Conservation (phyloP, 2,888 invertebrate genomes). For the Synergus laeviventris region DNA sequence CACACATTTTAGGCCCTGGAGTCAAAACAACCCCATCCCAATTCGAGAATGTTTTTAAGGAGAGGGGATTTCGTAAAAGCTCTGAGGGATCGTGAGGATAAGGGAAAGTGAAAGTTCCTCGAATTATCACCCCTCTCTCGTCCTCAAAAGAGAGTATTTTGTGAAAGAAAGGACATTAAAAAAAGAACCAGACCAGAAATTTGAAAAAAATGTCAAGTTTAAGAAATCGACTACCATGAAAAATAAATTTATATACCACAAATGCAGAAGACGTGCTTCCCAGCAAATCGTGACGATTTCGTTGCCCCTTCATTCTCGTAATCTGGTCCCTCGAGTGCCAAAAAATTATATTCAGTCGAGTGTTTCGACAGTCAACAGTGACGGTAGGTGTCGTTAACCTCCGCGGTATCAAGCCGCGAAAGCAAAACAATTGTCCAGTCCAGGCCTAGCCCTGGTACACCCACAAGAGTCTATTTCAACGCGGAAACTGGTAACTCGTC, state of each 20-base stretch:
- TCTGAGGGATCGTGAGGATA: too few relatives aligned
- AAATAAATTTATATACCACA: not conserved
- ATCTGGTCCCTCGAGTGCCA: conserved; percentile 57
- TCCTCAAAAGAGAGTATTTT: too few relatives aligned
- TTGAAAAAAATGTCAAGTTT: too few relatives aligned
- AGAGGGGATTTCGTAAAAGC: too few relatives aligned
- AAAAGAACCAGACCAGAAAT: too few relatives aligned
- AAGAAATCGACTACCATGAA: too few relatives aligned
- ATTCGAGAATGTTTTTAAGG: too few relatives aligned
- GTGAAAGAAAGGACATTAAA: too few relatives aligned
- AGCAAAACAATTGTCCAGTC: conserved; percentile 68
- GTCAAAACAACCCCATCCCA: too few relatives aligned
- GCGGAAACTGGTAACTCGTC: conserved; percentile 30
- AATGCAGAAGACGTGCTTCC: not conserved
- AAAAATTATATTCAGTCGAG: conserved; percentile 69
- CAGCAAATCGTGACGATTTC: not conserved
- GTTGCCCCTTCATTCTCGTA: conserved; percentile 51
- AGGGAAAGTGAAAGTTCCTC: too few relatives aligned
- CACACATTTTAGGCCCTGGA: too few relatives aligned
- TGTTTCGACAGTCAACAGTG: conserved; percentile 69
- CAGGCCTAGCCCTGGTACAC: conserved; percentile 60
- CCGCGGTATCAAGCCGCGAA: conserved; percentile 55
- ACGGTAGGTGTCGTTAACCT: conserved; percentile 71
- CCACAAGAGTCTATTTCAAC: conserved; percentile 57
- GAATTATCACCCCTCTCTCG: too few relatives aligned